Conservation (phyloP, 1,140 invertebrate species). For the Drosophila tropicalis region DNA sequence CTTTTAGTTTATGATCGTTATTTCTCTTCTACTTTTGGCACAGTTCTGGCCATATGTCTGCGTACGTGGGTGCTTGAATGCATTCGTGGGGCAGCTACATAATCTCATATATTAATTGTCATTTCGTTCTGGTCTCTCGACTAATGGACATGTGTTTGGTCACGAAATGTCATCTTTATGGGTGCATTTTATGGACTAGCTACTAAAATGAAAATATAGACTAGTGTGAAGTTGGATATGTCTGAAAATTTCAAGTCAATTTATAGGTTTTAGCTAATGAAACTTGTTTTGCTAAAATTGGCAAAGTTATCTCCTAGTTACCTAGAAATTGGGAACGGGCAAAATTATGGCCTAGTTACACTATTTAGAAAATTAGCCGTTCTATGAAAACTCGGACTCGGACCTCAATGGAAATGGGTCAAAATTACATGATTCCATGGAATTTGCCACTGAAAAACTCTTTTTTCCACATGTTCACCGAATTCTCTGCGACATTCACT, state of each 20-base stretch:
- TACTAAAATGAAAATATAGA: background rate
- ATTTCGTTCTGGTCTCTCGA: conserved; percentile 59
- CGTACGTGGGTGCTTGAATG: conserved; percentile 40
- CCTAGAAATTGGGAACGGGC: too few species aligned
- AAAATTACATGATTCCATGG: background rate
- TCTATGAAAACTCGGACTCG: background rate
- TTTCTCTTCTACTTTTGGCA: conserved; percentile 51
- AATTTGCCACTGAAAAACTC: background rate
- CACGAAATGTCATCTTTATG: conserved; percentile 62
- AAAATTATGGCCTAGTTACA: background rate
- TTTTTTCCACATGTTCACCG: background rate
- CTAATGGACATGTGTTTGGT: conserved; percentile 67
- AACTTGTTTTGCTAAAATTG: background rate
- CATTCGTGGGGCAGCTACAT: conserved; percentile 41
- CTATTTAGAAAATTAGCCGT: background rate
- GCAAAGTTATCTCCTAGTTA: background rate
- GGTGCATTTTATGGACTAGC: conserved; percentile 11
- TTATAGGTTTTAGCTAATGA: background rate
- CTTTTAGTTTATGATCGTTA: conserved; percentile 51
- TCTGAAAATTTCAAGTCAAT: background rate
- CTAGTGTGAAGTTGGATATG: background rate
- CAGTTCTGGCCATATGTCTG: conserved; percentile 44
- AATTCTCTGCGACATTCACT: background rate
- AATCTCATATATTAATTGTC: conserved; percentile 37
- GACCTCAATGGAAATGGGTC: background rate